Conservation (phyloP, 2,888 invertebrate genomes). For the Chironomus riparius region DNA sequence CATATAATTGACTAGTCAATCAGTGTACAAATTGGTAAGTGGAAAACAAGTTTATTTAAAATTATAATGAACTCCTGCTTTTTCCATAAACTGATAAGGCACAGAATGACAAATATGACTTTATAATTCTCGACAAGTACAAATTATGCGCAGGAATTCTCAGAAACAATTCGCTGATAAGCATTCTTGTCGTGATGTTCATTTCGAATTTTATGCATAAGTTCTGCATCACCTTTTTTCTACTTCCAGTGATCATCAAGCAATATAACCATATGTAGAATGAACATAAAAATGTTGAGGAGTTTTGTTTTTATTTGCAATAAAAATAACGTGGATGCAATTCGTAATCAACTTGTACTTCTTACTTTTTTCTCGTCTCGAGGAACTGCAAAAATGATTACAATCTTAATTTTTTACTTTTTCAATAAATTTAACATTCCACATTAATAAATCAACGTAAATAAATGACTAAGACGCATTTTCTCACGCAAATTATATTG, state of each 20-base stretch:
- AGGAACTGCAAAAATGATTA: background rate
- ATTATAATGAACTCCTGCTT: too few species aligned
- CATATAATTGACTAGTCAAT: too few species aligned
- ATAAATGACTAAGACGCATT: background rate
- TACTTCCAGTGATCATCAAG: background rate
- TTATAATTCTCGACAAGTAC: too few species aligned
- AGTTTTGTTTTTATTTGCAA: background rate
- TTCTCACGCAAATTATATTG: background rate
- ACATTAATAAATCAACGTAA: background rate
- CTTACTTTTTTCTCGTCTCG: background rate
- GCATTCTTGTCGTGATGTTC: background rate
- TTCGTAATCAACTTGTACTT: background rate
- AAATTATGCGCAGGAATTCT: too few species aligned
- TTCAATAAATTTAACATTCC: conserved; percentile 1
- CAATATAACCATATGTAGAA: background rate
- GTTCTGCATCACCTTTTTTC: background rate
- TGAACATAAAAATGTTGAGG: background rate
- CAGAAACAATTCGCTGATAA: background rate
- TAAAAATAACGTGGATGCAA: background rate
- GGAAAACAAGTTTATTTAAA: too few species aligned
- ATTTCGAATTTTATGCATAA: background rate
- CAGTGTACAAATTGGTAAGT: too few species aligned
- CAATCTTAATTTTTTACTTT: background rate
- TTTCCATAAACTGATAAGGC: too few species aligned
- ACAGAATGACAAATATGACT: too few species aligned